phyloP scores from a whole-genome alignment of 1,140 invertebrate genomes.

The Antheraea mylitta region DNA sequence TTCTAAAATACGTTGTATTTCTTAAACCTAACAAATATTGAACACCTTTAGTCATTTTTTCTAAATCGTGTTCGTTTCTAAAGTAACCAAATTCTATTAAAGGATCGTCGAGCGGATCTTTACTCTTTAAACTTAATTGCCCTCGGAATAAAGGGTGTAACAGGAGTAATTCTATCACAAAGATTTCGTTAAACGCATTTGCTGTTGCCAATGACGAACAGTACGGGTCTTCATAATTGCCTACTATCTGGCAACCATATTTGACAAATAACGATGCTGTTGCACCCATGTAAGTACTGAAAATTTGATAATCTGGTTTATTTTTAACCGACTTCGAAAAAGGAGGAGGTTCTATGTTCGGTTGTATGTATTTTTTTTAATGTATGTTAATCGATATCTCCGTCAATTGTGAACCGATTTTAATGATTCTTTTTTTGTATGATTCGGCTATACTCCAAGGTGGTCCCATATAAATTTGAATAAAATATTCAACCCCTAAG shows the following conservation, averaged over 20 bases:
- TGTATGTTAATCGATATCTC: too few species aligned
- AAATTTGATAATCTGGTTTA: slow-evolving; percentile 62
- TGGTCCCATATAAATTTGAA: too few species aligned
- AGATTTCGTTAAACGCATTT: slow-evolving; percentile 76
- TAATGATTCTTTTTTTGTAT: too few species aligned
- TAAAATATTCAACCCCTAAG: too few species aligned
- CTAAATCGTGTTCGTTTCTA: slow-evolving; percentile 69
- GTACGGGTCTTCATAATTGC: slow-evolving; percentile 83
- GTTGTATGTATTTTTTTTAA: too few species aligned
- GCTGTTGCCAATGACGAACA: slow-evolving; percentile 84
- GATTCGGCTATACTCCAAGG: too few species aligned
- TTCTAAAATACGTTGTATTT: slow-evolving; percentile 53
- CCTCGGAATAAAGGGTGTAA: slow-evolving; percentile 82
- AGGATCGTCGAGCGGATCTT: slow-evolving; percentile 81
- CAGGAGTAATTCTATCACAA: slow-evolving; percentile 47
- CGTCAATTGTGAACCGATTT: too few species aligned
- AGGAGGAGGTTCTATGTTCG: too few species aligned
- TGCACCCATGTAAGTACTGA: slow-evolving; percentile 51
- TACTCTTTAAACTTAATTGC: slow-evolving; percentile 72
- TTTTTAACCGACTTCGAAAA: too few species aligned
- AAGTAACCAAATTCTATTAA: slow-evolving; percentile 83
- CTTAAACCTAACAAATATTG: slow-evolving; percentile 49
- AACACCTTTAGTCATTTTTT: slow-evolving; percentile 59
- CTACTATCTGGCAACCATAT: slow-evolving; percentile 83
- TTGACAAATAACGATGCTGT: slow-evolving; percentile 80